Evolutionary conservation across 2,797 vertebrate species (phyloP).

Genomic region (Pseudochromis fuscus): DNA sequence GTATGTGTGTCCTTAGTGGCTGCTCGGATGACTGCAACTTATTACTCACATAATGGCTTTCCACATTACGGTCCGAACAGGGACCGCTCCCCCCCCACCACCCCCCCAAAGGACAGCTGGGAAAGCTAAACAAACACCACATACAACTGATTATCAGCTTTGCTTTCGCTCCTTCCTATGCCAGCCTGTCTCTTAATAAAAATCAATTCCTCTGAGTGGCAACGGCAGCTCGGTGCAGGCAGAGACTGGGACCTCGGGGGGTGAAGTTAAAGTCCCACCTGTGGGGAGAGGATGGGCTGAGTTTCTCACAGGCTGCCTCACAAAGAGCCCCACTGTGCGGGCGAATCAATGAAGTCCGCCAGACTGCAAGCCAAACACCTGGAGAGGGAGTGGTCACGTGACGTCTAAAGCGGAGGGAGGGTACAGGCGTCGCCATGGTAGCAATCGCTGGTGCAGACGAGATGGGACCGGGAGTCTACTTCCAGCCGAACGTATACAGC

Average conservation of each 20-base stretch:
- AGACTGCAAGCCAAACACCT: conserved; percentile 82
- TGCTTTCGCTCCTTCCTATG: conserved; percentile 23
- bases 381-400: conserved; percentile 74
- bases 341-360: conserved; percentile 79
- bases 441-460: conserved; percentile 51
- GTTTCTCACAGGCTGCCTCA: conserved; percentile 74
- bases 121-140: conserved; percentile 48
- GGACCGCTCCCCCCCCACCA: conserved; percentile 21
- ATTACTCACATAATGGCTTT: conserved; percentile 71
- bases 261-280: conserved; percentile 75
- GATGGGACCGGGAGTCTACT: conserved; percentile 32
- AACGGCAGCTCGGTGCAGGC: conserved; percentile 25
- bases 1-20: conserved; percentile 16
- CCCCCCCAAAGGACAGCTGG: conserved; percentile 41
- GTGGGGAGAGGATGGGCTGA: conserved; percentile 68
- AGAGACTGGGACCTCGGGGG: conserved; percentile 47
- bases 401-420: conserved; percentile 16
- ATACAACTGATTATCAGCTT: conserved; percentile 38
- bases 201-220: conserved; percentile 35
- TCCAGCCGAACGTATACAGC: conserved; percentile 9
- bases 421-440: conserved; percentile 55
- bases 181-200: conserved; percentile 36
- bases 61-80: conserved; percentile 53
- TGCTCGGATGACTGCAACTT: conserved; percentile 45
- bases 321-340: conserved; percentile 80